phyloP scores from a whole-genome alignment of 2,113 vertebrate species.

The Rhodinocichla rosea region DNA sequence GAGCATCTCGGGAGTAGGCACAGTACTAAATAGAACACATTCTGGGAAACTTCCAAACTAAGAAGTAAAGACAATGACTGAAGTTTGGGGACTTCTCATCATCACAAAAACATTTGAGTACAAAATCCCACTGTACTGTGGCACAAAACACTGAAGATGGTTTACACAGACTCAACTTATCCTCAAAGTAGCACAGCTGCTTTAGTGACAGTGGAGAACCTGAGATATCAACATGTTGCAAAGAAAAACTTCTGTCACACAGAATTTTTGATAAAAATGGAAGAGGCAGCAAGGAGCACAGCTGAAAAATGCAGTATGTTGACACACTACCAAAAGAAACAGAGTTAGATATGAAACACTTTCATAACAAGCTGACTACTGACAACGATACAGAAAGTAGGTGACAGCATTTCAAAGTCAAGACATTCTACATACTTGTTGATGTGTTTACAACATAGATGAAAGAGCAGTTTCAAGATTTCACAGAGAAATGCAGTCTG shows the following conservation, averaged over 20 bases:
- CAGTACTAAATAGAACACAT: background rate
- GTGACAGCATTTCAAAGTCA: conserved; percentile 72
- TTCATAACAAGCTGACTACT: conserved; percentile 70
- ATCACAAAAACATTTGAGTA: conserved; percentile 11
- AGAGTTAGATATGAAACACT: conserved; percentile 59
- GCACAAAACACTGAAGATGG: conserved; percentile 3
- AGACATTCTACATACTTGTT: conserved; percentile 71
- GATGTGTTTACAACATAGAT: conserved; percentile 74
- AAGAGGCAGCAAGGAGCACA: conserved; percentile 37
- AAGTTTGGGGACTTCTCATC: background rate
- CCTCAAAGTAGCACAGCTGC: conserved; percentile 50
- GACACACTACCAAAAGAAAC: conserved; percentile 58
- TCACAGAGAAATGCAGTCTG: conserved; percentile 52
- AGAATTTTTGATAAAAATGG: conserved; percentile 61
- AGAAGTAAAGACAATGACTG: background rate
- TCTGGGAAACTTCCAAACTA: background rate
- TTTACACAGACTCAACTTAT: conserved; percentile 40
- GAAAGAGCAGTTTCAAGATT: conserved; percentile 65
- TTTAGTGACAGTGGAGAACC: conserved; percentile 47
- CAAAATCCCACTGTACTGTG: conserved; percentile 27
- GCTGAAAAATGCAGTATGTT: conserved; percentile 34
- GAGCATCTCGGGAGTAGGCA: background rate
- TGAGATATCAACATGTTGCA: conserved; percentile 43
- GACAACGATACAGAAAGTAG: conserved; percentile 69
- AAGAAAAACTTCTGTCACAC: conserved; percentile 54